Base-by-base conservation (phyloP, 1,140 invertebrate genomes). In the Lasioglossum albipes region DNA sequence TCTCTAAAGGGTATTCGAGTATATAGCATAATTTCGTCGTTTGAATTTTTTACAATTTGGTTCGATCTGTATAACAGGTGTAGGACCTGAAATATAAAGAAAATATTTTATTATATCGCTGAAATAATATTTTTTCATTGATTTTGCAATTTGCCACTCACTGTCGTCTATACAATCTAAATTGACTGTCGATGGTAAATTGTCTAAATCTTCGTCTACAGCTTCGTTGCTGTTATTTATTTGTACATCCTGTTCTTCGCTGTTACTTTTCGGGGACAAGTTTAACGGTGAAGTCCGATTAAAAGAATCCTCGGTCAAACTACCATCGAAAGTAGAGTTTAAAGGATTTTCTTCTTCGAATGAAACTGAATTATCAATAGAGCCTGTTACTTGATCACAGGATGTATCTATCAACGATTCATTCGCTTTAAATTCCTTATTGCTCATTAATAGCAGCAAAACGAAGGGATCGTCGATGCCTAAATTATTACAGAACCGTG, bases 401-500 rank as follows among this genome's bases (percentile, higher is more conserved):
- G 71, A 67, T 36, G 74, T 77, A 36, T 86, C 78, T 52, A 82
- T 76, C 45, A 83, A 54, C 65, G 49, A 41, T 69, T 82, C 66
- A 31, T 78, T 73, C 16, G 72, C 83, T 79, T 84, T 79, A 13
- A 42, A 64, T 41, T 87, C 67, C 31, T 72, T 31, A 70, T 77
- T 73, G 13, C 52, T 66, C 13, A 91, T 88, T 18, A 93, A 71
- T 72, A 87, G 86, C 12, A 93, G 2, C 45, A 96, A 89, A 27
- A 91, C 92, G 9, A 95, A 89, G 4, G 97, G 97, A 94, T 98
- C 97, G 82, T 96, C 95, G 18, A 98, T 95, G 10, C 95, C 94
- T 22, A 99, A 91, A 89, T 94, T 95, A n/a, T 96, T 94, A 93
- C 98, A 99, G 72, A 99, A 95, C 61, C 94, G 89, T 10, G 94